Base-by-base conservation (phyloP, 2,888 invertebrate genomes). In the Acrocera orbiculus region DNA sequence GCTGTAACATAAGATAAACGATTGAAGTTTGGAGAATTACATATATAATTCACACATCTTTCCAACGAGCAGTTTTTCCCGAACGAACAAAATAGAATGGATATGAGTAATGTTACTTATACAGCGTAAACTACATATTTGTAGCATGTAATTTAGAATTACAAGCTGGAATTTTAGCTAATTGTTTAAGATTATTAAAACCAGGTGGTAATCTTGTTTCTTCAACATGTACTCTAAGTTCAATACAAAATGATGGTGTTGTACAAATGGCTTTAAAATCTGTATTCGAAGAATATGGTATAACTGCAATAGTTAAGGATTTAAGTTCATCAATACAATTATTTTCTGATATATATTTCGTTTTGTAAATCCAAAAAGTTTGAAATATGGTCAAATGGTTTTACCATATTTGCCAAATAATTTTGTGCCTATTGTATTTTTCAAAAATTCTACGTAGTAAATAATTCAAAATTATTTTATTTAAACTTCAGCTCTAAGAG, bases 161-260 rank as follows among this genome's bases (percentile, higher is more conserved):
- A 15, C 96, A 98, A 54, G 67, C 80, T 1, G 70, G 72, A 27
- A 67, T 96, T 37, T 62, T 98, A 32, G 56, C 68, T 8, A 58
- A 61, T 42, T 60, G 59, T 9, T 36, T 61, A 16, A 47, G 56
- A 0, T 36, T 61, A 10, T 37, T 61, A 3, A 55, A 50, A 33
- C 59, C 61, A 1, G 93, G 90, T 14, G 96, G 96, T 0, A 74
- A 75, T 7, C 76, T 93, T 3, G 89, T 99, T 4, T 98, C 99
- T 62, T 85, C 92, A 1, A 99, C 98, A 0, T 98, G 96, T 54
- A 78, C 90, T 1, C 66, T 99, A 36, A 90, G 92, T 43, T 92
- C 96, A 1, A 69, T 89, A 31, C 96, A 99, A 63, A 98, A 98
- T 62, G 98, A 98, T 56, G 93, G 90, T 4, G 92, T 92, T 1